These are phyloP conservation scores for Schizotus pectinicornis DNA, from an alignment of 2,888 invertebrate genomes.

Conservation along the genomic window DNA sequence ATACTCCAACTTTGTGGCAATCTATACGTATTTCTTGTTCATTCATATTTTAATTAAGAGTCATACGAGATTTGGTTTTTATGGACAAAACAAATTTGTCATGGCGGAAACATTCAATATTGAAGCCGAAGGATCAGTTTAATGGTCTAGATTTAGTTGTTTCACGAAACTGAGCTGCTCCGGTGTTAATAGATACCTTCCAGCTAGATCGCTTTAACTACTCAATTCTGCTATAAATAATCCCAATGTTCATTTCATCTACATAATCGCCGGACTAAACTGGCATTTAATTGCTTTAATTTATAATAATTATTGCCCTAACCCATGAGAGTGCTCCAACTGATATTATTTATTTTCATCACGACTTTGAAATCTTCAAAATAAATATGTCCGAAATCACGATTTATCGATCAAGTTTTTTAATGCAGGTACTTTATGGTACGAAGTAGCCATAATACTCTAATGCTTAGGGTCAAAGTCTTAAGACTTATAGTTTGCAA, in stretches of 20 bases:
- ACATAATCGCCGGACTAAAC: slow-evolving; percentile 18
- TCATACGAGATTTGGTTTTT: too few relatives aligned
- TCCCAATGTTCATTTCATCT: slow-evolving; percentile 15
- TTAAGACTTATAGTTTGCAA: neutral
- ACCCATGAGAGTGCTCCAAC: slow-evolving; percentile 23
- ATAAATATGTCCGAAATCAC: slow-evolving; percentile 28
- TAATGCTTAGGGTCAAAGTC: neutral
- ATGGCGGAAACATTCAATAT: too few relatives aligned
- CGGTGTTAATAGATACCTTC: too few relatives aligned
- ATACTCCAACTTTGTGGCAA: too few relatives aligned
- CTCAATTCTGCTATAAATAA: slow-evolving; percentile 22
- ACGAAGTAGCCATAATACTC: slow-evolving; percentile 9
- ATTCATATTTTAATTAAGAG: too few relatives aligned
- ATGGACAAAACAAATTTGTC: too few relatives aligned
- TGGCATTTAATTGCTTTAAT: slow-evolving; percentile 28
- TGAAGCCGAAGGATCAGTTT: too few relatives aligned
- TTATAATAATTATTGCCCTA: slow-evolving; percentile 26
- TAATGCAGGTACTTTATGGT: slow-evolving; percentile 14
- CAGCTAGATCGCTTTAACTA: slow-evolving; percentile 1
- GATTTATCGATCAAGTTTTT: slow-evolving; percentile 26
- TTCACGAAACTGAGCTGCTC: neutral
- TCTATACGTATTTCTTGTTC: too few relatives aligned
- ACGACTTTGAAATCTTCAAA: slow-evolving; percentile 37
- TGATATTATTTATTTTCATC: slow-evolving; percentile 38
- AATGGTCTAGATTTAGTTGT: too few relatives aligned